Evolutionary conservation across 2,888 invertebrate species (phyloP).

Genomic region (Orthosia incerta): DNA sequence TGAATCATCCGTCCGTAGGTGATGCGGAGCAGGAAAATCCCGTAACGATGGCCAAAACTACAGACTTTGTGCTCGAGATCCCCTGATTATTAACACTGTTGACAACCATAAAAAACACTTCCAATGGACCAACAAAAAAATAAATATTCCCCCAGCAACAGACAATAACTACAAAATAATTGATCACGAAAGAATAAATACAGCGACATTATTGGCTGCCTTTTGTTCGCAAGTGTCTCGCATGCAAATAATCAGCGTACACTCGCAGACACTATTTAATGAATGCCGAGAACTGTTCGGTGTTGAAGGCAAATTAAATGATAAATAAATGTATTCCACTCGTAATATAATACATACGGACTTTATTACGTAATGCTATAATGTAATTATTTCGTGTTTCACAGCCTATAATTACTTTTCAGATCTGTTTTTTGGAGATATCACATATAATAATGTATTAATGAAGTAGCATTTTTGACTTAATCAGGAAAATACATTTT

Average conservation of each 20-base stretch:
- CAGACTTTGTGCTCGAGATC: too few relatives aligned
- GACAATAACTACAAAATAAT: slow-evolving; percentile 1
- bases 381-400: slow-evolving; percentile 22
- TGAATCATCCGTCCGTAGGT: too few relatives aligned
- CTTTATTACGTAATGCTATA: slow-evolving; percentile 3
- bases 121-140: too few relatives aligned
- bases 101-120: too few relatives aligned
- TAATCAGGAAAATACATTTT: not conserved
- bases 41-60: too few relatives aligned
- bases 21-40: too few relatives aligned
- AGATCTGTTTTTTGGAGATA: not conserved
- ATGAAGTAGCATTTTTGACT: not conserved
- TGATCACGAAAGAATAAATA: slow-evolving; percentile 12
- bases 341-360: slow-evolving; percentile 6
- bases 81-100: too few relatives aligned
- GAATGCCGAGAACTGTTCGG: slow-evolving; percentile 15
- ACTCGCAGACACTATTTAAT: slow-evolving; percentile 39
- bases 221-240: slow-evolving; percentile 31
- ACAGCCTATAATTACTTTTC: slow-evolving; percentile 28
- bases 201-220: slow-evolving; percentile 11
- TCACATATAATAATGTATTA: not conserved
- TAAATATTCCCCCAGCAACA: not conserved
- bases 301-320: slow-evolving; percentile 32
- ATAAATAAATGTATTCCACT: slow-evolving; percentile 33
- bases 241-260: slow-evolving; percentile 45